Conservation (phyloP, 2,888 invertebrate genomes). For the Acanthosepion lycidas region DNA sequence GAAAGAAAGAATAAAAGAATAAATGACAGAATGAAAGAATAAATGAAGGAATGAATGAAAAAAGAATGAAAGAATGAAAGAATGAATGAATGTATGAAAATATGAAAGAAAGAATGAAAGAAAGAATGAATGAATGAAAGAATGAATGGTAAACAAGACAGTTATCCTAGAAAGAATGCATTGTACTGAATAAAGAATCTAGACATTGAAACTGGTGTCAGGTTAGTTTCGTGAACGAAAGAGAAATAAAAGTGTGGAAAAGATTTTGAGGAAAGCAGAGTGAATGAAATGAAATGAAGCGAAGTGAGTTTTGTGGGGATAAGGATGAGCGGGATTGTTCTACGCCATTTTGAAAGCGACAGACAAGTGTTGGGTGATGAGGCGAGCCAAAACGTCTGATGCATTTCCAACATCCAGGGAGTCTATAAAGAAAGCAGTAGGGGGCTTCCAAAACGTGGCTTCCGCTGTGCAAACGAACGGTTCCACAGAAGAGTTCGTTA, state of each 20-base stretch:
- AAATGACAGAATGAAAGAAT: too few relatives aligned
- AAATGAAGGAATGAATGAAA: too few relatives aligned
- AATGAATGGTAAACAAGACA: too few relatives aligned
- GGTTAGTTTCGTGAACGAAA: too few relatives aligned
- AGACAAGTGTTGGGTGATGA: constrained; percentile 1
- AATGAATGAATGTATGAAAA: neutral
- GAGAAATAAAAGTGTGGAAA: too few relatives aligned
- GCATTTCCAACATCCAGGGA: neutral
- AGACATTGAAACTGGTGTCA: too few relatives aligned
- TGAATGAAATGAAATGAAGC: neutral
- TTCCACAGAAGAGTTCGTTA: neutral
- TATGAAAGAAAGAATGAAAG: too few relatives aligned
- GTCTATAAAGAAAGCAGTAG: neutral
- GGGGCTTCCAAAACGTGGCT: constrained; percentile 2
- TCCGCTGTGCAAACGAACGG: neutral
- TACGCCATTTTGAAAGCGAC: neutral
- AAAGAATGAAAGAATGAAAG: neutral
- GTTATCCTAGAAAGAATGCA: too few relatives aligned
- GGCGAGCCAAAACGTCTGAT: neutral
- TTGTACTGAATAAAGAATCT: too few relatives aligned
- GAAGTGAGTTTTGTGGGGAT: neutral
- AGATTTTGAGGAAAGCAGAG: too few relatives aligned
- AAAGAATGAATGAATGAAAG: too few relatives aligned
- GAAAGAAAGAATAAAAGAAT: too few relatives aligned
- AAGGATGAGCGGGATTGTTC: neutral